phyloP scores from a whole-genome alignment of 2,113 vertebrate species.

The Podarcis cretensis region DNA sequence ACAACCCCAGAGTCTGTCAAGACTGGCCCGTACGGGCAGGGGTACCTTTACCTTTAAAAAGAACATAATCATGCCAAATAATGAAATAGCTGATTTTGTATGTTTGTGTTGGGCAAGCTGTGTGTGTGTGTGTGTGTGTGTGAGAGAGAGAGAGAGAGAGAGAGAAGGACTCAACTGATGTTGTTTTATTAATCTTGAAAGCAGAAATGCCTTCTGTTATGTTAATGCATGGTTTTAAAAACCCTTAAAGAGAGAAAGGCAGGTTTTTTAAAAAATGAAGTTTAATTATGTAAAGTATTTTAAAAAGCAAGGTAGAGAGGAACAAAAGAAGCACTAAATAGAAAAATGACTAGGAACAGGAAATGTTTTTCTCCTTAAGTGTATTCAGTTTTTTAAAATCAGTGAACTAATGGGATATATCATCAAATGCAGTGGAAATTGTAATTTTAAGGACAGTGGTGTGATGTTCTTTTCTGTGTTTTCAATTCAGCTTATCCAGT shows the following conservation, averaged over 20 bases:
- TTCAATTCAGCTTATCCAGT: constrained; percentile 90
- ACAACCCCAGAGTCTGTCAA: no score
- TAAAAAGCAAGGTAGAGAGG: no score
- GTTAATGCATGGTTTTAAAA: not conserved
- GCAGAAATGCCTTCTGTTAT: not conserved
- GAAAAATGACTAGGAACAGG: not conserved
- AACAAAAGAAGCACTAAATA: not conserved
- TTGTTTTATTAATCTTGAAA: not conserved
- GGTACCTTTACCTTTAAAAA: no score
- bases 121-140: not conserved
- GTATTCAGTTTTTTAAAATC: not conserved
- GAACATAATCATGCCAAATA: not conserved
- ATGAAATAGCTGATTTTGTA: not conserved
- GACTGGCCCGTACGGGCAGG: no score
- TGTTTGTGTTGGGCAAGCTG: not conserved
- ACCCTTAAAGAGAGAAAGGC: constrained; percentile 21
- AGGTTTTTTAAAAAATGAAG: constrained; percentile 19
- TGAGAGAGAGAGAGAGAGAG: no score
- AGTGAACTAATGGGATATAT: constrained; percentile 17
- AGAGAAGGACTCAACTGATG: not conserved
- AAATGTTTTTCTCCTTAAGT: no score
- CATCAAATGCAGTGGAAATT: constrained; percentile 25
- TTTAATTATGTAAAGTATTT: not conserved
- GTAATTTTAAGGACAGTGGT: constrained; percentile 34
- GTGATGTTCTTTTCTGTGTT: constrained; percentile 63